These are phyloP conservation scores for Archilochus colubris DNA, from an alignment of 2,113 vertebrate genomes.

Conservation along the genomic window DNA sequence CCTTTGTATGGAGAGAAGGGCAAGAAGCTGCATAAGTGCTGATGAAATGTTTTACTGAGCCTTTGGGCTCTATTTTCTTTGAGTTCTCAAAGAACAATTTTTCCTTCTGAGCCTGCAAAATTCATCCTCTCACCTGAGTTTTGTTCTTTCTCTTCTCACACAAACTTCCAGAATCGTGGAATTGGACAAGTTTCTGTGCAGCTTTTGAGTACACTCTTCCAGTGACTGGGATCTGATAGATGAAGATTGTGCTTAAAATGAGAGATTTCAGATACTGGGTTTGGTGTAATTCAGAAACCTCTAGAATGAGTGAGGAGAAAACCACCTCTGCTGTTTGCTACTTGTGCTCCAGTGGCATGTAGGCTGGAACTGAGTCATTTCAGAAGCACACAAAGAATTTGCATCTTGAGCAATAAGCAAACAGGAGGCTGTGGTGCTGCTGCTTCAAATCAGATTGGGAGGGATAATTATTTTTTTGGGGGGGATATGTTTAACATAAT, in stretches of 20 bases:
- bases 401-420: conserved; percentile 47
- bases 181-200: neutral
- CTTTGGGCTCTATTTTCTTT: neutral
- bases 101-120: neutral
- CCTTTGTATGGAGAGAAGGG: neutral
- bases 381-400: conserved; percentile 40
- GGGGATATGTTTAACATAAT: neutral
- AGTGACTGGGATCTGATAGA: neutral
- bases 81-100: neutral
- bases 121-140: neutral
- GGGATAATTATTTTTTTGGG: neutral
- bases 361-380: conserved; percentile 30
- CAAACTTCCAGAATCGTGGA: neutral
- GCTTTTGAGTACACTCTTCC: neutral
- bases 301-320: neutral
- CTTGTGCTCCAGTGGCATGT: neutral
- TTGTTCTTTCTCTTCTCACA: neutral
- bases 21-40: neutral
- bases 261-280: neutral
- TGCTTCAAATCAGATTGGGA: neutral
- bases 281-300: neutral
- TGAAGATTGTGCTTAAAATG: neutral
- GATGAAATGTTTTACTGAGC: neutral
- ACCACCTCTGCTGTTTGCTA: neutral
- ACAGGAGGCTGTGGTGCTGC: neutral